phyloP scores from a whole-genome alignment of 2,113 vertebrate genomes.

The Centrocercus urophasianus region DNA sequence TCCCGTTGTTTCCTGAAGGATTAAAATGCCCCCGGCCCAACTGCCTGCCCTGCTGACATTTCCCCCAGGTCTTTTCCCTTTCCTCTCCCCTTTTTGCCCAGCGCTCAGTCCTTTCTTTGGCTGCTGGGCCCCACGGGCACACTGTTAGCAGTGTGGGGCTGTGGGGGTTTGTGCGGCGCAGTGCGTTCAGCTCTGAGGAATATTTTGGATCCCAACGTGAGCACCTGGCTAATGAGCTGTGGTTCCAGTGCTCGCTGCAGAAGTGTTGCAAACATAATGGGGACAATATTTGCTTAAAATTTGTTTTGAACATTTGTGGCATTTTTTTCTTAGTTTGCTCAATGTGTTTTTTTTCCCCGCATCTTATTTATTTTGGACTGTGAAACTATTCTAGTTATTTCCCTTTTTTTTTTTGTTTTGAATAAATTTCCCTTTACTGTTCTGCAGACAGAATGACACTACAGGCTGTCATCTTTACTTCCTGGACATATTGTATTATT shows the following conservation, averaged over 20 bases:
- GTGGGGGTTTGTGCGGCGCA: background rate
- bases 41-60: constrained; percentile 49
- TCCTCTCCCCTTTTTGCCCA: background rate
- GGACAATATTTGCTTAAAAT: constrained; percentile 50
- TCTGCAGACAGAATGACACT: constrained; percentile 29
- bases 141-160: background rate
- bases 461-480: background rate
- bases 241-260: background rate
- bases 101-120: background rate
- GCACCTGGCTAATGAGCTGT: constrained; percentile 26
- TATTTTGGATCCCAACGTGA: background rate
- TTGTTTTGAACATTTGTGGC: constrained; percentile 19
- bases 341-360: background rate
- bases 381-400: background rate
- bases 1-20: constrained; percentile 46
- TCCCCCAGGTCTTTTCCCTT: constrained; percentile 37
- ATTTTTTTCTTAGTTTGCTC: background rate
- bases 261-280: constrained; percentile 14
- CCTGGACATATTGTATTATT: background rate
- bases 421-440: background rate
- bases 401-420: background rate
- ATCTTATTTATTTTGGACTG: constrained; percentile 26
- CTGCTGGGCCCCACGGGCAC: background rate
- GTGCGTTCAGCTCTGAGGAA: background rate
- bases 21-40: constrained; percentile 39